A percentile compares a stretch with the other conserved stretches of the same genome.
Evolutionary conservation across 1,140 invertebrate genomes (phyloP).

Genomic region (Drosophila triauraria): DNA sequence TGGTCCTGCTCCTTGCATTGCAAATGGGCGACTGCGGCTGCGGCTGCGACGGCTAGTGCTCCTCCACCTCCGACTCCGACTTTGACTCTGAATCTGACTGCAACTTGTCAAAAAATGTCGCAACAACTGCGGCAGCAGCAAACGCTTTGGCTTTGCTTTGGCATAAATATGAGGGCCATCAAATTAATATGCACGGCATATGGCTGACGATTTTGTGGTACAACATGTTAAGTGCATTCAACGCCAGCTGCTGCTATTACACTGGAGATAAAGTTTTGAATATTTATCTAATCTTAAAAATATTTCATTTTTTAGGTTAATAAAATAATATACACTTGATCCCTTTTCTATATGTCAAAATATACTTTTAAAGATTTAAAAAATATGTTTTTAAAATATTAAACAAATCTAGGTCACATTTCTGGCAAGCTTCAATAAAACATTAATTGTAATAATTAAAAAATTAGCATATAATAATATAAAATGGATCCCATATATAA

Average conservation of each 20-base stretch:
- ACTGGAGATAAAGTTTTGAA: neutral
- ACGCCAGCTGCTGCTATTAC: conserved; percentile 40
- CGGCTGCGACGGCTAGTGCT: conserved; percentile 2
- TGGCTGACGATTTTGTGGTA: conserved; percentile 82
- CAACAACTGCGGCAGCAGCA: conserved; percentile 48
- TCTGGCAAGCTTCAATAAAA: too few relatives aligned
- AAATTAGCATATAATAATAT: too few relatives aligned
- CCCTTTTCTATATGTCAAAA: neutral
- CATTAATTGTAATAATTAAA: too few relatives aligned
- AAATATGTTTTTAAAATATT: too few relatives aligned
- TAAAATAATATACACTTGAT: too few relatives aligned
- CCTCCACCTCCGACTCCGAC: neutral
- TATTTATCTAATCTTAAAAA: neutral
- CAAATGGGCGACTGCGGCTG: conserved; percentile 42
- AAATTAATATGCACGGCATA: conserved; percentile 83
- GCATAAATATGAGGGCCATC: conserved; percentile 83
- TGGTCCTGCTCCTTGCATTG: conserved; percentile 48
- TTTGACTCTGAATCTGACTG: conserved; percentile 52
- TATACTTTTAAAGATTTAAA: neutral
- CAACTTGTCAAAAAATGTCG: conserved; percentile 82
- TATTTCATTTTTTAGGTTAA: too few relatives aligned
- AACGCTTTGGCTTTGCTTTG: conserved; percentile 69
- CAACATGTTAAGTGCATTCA: conserved; percentile 82
- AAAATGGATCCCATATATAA: too few relatives aligned
- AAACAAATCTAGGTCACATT: too few relatives aligned